Base-by-base conservation (phyloP, 2,113 vertebrate genomes). In the Mus musculus region DNA sequence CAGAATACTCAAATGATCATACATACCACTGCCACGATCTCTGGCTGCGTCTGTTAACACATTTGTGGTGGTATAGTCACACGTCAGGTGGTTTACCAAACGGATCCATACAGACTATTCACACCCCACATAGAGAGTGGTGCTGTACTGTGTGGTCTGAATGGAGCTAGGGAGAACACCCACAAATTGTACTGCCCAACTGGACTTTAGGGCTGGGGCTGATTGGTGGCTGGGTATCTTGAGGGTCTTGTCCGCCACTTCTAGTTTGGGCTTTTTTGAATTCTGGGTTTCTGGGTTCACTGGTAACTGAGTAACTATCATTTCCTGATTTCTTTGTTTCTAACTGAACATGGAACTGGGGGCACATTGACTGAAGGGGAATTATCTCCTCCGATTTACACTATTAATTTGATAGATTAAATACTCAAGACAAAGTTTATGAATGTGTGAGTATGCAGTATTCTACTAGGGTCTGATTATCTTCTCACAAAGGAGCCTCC, bases 11-110 rank as follows among this genome's bases (percentile, higher is more conserved):
- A 97, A 69, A 73, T 90, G 97, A 96, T 88, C 1, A 0, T 0
- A 49, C 1, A 0, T 0, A 49, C 96, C 0, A 7, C 0, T 56
- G 97, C 97, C 77, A 56, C 97, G 95, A 49, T 97, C 98, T 97
- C 96, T 97, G 97, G 75, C 93, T 87, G 91, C 89, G 67, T 95
- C 92, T 97, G 95, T 0, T 30, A 28, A 94, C 49, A 96, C 97
- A 80, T 76, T 82, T 91, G 96, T 96, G 39, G 96, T 49, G 96
- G 91, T 97, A 94, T 46, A 92, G 96, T 97, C 97, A 96, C 80
- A 85, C 95, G 86, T 95, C 88, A 93, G 97, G 97, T 92, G 97
- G 97, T 97, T 91, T 75, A 19, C 93, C 8, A 96, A 96, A 97
- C 91, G 69, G 86, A 88, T 97, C 97, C 88, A 88, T 78, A 72